Evolutionary conservation across 2,113 vertebrate species (phyloP), one percentile per base, ranked within the genome.

Genomic region (Ascaphus truei): DNA sequence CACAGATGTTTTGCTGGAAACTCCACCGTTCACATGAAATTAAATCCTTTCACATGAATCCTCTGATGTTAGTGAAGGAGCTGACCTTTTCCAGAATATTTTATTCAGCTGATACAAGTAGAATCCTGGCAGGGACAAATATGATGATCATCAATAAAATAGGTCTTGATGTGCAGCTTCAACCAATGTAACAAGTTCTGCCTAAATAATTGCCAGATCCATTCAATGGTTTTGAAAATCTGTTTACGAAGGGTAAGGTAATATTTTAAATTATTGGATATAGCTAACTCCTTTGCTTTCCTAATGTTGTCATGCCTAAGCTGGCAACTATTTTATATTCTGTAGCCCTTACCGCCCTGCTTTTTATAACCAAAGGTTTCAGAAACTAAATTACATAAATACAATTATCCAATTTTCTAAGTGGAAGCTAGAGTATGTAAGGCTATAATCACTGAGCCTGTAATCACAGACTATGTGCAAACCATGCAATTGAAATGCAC

Each of bases 371-470:
- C 12, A 33, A 20, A 37, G 30, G 30, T 33, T 34, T 12, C 29
- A 60, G 55, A 60, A 29, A 39, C 23, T 10, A 33, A 69, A 60
- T 69, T 59, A 48, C 39, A n/a, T 45, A 25, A 69, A 43, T 34
- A 34, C 30, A 59, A 69, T 69, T 69, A 69, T 69, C 55, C 47
- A 69, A 69, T 69, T 59, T 60, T 12, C 55, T 69, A 50, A 59
- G 66, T 50, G 66, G 50, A 37, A 59, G 66, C 33, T 23, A 69
- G 60, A 69, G 55, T 50, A 25, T 36, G n/a, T 31, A 60, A 59
- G 30, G 62, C 30, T 59, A 60, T 69, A 69, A 69, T 69, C 55
- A 69, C 43, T 37, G 56, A 11, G 66, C 43, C 20, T 50, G 31
- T 69, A 60, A 68, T 69, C 23, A 59, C 23, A 50, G 66, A 20